Conservation (phyloP, 2,113 vertebrate genomes). For the Tinamus guttatus region DNA sequence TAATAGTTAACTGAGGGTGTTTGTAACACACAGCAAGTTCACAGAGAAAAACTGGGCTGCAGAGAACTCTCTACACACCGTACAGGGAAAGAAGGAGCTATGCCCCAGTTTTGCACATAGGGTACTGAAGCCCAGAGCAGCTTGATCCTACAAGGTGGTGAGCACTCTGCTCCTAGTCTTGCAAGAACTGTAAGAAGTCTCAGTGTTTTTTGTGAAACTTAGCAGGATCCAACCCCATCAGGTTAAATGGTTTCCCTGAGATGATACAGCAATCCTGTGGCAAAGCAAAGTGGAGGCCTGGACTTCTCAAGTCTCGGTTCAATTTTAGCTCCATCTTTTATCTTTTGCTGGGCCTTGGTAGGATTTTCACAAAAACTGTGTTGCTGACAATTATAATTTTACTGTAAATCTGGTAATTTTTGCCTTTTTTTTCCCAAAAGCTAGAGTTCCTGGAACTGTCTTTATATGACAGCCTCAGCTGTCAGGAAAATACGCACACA, state of each 20-base stretch:
- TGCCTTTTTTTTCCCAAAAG: not conserved
- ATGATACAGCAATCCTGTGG: not conserved
- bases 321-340: not conserved
- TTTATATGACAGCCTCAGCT: not conserved
- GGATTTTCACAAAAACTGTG: not conserved
- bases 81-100: not conserved
- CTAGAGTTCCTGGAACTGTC: not conserved
- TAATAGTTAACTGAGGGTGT: not conserved
- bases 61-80: not conserved
- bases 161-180: not conserved
- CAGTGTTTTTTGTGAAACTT: not conserved
- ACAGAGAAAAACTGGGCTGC: not conserved
- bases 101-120: not conserved
- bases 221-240: not conserved
- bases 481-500: not conserved
- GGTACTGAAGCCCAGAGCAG: not conserved
- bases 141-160: not conserved
- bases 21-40: not conserved
- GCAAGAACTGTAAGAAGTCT: not conserved
- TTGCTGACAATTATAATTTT: not conserved
- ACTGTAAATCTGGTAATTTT: not conserved
- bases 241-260: not conserved
- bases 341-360: not conserved
- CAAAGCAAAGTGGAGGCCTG: not conserved
- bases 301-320: not conserved